phyloP scores from a whole-genome alignment of 2,888 invertebrate species.

The Cryptocheilus praepositus region DNA sequence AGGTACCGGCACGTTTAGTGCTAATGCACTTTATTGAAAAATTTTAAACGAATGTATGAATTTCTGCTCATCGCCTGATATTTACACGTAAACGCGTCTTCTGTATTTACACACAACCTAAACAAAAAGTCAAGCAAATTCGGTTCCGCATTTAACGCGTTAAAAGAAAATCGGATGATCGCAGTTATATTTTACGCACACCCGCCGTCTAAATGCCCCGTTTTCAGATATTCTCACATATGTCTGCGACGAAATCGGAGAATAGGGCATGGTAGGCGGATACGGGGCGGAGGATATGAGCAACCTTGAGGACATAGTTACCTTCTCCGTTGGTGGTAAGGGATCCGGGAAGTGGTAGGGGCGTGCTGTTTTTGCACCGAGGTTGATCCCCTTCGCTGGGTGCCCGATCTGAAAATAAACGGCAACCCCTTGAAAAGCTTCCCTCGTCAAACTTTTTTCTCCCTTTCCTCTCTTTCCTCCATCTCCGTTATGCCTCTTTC shows the following conservation, averaged over 20 bases:
- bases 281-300: slow-evolving; percentile 26
- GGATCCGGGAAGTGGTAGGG: slow-evolving; percentile 83
- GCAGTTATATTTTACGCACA: no score
- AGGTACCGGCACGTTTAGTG: no score
- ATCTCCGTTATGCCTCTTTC: neutral
- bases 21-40: no score
- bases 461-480: slow-evolving; percentile 16
- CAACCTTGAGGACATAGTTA: slow-evolving; percentile 75
- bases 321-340: slow-evolving; percentile 91
- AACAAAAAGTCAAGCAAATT: no score
- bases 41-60: no score
- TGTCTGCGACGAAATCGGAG: slow-evolving; percentile 19
- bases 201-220: no score
- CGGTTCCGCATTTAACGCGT: no score
- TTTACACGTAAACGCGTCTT: no score
- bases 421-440: slow-evolving; percentile 54
- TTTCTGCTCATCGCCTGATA: no score
- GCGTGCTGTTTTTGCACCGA: slow-evolving; percentile 78
- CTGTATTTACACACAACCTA: no score
- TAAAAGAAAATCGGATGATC: no score
- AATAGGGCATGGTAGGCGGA: slow-evolving; percentile 10
- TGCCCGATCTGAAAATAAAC: slow-evolving; percentile 78
- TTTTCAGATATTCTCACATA: slow-evolving; percentile 19
- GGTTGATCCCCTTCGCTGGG: slow-evolving; percentile 81
- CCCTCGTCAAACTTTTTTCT: slow-evolving; percentile 29